Evolutionary conservation across 2,888 invertebrate species (phyloP).

Genomic region (Oxystoma pomonae): DNA sequence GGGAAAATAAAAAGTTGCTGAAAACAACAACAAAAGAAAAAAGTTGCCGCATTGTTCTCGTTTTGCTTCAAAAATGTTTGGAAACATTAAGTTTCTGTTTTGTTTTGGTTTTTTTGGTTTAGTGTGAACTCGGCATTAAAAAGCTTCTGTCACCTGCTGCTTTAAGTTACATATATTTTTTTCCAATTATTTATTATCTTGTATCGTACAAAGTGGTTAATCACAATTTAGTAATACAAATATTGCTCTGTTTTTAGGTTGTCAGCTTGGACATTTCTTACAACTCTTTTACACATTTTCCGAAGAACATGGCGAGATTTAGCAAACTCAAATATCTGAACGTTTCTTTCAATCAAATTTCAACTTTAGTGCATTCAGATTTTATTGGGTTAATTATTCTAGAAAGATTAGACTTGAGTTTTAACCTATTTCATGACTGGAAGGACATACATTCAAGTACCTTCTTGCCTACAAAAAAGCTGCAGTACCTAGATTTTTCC

Average conservation of each 20-base stretch:
- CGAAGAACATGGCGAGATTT: constrained; percentile 51
- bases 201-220: no score
- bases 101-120: no score
- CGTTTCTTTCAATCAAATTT: constrained; percentile 46
- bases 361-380: constrained; percentile 29
- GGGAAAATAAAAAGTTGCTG: no score
- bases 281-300: constrained; percentile 58
- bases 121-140: no score
- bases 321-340: constrained; percentile 53
- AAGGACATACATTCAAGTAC: constrained; percentile 53
- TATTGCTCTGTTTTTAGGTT: constrained; percentile 54
- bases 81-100: no score
- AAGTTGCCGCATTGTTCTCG: no score
- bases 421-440: constrained; percentile 60
- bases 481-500: constrained; percentile 61
- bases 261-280: constrained; percentile 60
- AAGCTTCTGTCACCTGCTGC: no score
- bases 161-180: no score
- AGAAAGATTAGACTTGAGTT: constrained; percentile 58
- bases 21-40: no score
- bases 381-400: constrained; percentile 51
- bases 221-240: no score
- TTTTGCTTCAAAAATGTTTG: no score
- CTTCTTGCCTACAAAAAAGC: constrained; percentile 49
- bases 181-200: no score